Evolutionary conservation across 2,888 invertebrate species (phyloP).

Genomic region (Zaprionus obscuricornis): DNA sequence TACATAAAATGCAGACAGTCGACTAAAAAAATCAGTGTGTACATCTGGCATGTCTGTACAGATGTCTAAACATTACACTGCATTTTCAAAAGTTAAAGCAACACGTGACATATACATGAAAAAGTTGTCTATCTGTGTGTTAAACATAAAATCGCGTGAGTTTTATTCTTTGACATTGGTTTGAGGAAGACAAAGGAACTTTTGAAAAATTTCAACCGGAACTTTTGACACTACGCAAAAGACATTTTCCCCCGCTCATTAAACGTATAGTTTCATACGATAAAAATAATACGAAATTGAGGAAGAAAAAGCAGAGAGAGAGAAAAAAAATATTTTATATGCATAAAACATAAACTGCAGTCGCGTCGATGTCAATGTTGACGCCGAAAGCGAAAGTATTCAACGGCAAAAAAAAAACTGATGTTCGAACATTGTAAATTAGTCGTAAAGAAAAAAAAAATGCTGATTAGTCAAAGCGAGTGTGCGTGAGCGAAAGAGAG

Average conservation of each 20-base stretch:
- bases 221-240: too few species aligned
- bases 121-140: slow-evolving; percentile 35
- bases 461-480: slow-evolving; percentile 35
- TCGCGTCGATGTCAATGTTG: not conserved
- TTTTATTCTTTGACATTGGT: too few species aligned
- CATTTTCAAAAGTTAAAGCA: not conserved
- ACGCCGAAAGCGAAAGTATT: slow-evolving; percentile 27
- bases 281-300: slow-evolving; percentile 19
- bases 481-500: too few species aligned
- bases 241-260: too few species aligned
- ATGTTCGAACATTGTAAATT: slow-evolving; percentile 14
- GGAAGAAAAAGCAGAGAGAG: slow-evolving; percentile 7
- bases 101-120: slow-evolving; percentile 36
- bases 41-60: not conserved
- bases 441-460: slow-evolving; percentile 12
- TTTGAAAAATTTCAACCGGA: too few species aligned
- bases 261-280: too few species aligned
- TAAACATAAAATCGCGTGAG: too few species aligned
- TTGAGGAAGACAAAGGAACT: too few species aligned
- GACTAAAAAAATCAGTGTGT: too few species aligned
- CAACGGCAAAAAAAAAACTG: not conserved
- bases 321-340: not conserved
- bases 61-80: not conserved
- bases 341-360: slow-evolving; percentile 15
- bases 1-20: too few species aligned